These are phyloP conservation scores for Lagodon rhomboides DNA, from an alignment of 2,797 vertebrate species.

Conservation along the genomic window DNA sequence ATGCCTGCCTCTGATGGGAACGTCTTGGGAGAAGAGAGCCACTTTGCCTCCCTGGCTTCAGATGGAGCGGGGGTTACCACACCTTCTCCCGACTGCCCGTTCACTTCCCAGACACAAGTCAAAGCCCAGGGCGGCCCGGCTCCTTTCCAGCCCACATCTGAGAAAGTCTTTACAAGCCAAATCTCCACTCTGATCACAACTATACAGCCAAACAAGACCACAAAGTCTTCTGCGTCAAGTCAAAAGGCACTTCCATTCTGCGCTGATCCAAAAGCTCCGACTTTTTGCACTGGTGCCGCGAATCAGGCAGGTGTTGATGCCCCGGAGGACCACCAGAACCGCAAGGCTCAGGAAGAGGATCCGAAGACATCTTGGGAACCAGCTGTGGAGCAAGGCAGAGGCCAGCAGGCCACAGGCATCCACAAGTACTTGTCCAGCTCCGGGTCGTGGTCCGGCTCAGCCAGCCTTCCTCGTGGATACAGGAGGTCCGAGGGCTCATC, in stretches of 20 bases:
- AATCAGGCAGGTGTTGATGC: background rate
- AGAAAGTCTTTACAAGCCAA: conserved; percentile 28
- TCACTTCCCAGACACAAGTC: conserved; percentile 69
- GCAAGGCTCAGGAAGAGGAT: conserved; percentile 20
- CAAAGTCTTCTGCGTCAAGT: conserved; percentile 10
- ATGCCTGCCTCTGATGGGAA: conserved; percentile 55
- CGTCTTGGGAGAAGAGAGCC: conserved; percentile 48
- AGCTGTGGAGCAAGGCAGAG: conserved; percentile 17
- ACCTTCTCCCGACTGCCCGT: conserved; percentile 51
- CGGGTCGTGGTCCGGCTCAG: conserved; percentile 74
- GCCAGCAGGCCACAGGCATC: conserved; percentile 20
- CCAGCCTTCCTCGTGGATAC: conserved; percentile 91
- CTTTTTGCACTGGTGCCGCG: conserved; percentile 1
- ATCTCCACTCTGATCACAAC: conserved; percentile 42
- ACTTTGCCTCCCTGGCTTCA: conserved; percentile 55
- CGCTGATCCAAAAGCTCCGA: conserved; percentile 24
- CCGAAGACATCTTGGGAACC: conserved; percentile 22
- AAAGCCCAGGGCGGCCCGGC: conserved; percentile 31
- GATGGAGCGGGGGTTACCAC: conserved; percentile 55
- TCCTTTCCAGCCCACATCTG: conserved; percentile 14
- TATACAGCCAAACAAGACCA: conserved; percentile 8
- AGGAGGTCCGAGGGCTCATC: conserved; percentile 88
- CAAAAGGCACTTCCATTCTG: conserved; percentile 33
- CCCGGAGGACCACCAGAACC: conserved; percentile 40
- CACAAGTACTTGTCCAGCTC: conserved; percentile 58